phyloP scores from a whole-genome alignment of 2,113 vertebrate genomes.

The Antigone vipio region DNA sequence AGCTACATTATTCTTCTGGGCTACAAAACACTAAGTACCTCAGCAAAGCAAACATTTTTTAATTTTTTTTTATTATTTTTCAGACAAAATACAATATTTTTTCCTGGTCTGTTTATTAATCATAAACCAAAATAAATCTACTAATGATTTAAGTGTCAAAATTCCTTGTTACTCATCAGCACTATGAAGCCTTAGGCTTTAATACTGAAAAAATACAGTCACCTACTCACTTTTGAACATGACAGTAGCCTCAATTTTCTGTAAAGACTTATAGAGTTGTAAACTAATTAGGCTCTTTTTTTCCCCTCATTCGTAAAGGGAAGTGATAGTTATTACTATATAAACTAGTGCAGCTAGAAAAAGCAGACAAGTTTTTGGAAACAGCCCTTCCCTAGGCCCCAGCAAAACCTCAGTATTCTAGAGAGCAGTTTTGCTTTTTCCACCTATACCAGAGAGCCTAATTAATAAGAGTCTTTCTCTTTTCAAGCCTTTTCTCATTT shows the following conservation, averaged over 20 bases:
- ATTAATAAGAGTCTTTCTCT: neutral
- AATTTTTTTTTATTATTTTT: neutral
- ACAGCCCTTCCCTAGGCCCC: neutral
- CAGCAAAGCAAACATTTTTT: neutral
- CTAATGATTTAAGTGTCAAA: neutral
- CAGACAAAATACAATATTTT: neutral
- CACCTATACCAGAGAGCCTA: neutral
- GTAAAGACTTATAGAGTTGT: neutral
- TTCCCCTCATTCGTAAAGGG: neutral
- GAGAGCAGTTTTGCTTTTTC: neutral
- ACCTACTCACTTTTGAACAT: neutral
- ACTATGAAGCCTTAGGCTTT: neutral
- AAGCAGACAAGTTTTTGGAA: neutral
- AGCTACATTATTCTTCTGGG: neutral
- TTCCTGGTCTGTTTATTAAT: neutral
- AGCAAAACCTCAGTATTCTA: neutral
- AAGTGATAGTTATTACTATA: neutral
- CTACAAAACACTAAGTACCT: conserved; percentile 7
- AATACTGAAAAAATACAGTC: neutral
- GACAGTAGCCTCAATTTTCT: neutral
- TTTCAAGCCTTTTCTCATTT: neutral
- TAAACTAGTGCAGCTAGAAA: neutral
- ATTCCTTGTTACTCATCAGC: neutral
- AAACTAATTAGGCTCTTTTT: neutral
- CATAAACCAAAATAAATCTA: neutral